These are phyloP conservation scores for Regulus satrapa DNA, from an alignment of 2,113 vertebrate genomes.

Conservation along the genomic window DNA sequence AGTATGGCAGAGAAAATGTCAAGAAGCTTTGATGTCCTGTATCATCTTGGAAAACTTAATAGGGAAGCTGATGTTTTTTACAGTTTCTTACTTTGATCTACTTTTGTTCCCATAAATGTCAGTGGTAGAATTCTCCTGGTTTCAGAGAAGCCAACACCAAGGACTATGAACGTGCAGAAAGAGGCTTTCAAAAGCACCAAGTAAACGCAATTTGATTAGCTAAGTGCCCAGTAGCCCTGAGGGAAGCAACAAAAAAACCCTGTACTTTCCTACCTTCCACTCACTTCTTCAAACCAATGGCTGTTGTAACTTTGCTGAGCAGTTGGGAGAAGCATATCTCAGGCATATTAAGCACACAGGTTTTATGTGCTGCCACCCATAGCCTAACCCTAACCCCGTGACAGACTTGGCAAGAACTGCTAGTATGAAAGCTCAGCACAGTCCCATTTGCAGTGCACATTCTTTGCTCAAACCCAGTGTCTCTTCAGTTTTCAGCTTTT, in stretches of 20 bases:
- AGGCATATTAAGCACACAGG: background rate
- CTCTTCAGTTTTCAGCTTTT: background rate
- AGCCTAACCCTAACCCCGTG: background rate
- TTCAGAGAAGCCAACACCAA: background rate
- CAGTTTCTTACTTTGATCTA: background rate
- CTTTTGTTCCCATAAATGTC: background rate
- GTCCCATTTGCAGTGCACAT: background rate
- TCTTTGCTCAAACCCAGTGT: background rate
- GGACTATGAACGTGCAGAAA: background rate
- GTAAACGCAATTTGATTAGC: background rate
- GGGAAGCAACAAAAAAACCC: background rate
- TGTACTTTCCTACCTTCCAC: background rate
- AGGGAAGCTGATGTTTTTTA: background rate
- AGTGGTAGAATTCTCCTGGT: background rate
- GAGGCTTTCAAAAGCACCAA: background rate
- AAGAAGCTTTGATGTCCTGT: background rate
- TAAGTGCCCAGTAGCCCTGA: background rate
- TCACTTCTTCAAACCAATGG: background rate
- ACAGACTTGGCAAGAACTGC: background rate
- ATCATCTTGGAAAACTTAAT: background rate
- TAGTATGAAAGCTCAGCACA: background rate
- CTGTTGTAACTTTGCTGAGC: background rate
- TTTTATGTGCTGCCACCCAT: background rate
- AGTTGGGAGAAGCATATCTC: background rate
- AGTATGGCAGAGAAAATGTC: background rate